These are phyloP conservation scores for Eueremaeus valkanovi DNA, from an alignment of 2,888 invertebrate genomes.

Conservation along the genomic window DNA sequence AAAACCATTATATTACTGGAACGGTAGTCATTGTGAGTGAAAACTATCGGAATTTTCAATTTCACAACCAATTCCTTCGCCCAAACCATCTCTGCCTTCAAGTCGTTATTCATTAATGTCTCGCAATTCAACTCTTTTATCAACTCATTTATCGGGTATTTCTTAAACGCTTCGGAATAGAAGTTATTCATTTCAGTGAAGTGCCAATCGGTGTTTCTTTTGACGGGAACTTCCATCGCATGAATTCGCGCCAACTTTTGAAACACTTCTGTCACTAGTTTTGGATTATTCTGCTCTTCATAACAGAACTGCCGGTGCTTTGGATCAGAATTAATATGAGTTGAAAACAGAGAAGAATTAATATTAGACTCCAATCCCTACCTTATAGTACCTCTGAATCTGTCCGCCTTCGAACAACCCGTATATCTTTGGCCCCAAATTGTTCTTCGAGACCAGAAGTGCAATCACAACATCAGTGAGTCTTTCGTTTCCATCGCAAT, in stretches of 20 bases:
- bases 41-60: too few species aligned
- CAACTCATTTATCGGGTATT: too few species aligned
- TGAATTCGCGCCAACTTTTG: constrained; percentile 90
- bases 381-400: constrained; percentile 73
- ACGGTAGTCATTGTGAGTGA: too few species aligned
- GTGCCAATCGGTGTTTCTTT: constrained; percentile 57
- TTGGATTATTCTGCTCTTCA: constrained; percentile 71
- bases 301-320: constrained; percentile 64
- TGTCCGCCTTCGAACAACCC: constrained; percentile 94
- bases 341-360: constrained; percentile 36
- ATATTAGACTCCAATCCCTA: background rate
- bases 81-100: too few species aligned
- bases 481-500: constrained; percentile 4
- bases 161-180: too few species aligned
- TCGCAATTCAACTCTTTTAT: too few species aligned
- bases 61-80: too few species aligned
- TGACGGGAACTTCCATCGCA: constrained; percentile 85
- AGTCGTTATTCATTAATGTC: too few species aligned
- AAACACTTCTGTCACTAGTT: constrained; percentile 76
- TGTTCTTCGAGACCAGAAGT: background rate
- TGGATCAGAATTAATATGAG: constrained; percentile 56
- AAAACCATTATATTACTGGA: too few species aligned
- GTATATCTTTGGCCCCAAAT: constrained; percentile 82
- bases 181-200: too few species aligned
- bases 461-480: constrained; percentile 18